Base-by-base conservation (phyloP, 2,113 vertebrate species). In the Isurus oxyrinchus region DNA sequence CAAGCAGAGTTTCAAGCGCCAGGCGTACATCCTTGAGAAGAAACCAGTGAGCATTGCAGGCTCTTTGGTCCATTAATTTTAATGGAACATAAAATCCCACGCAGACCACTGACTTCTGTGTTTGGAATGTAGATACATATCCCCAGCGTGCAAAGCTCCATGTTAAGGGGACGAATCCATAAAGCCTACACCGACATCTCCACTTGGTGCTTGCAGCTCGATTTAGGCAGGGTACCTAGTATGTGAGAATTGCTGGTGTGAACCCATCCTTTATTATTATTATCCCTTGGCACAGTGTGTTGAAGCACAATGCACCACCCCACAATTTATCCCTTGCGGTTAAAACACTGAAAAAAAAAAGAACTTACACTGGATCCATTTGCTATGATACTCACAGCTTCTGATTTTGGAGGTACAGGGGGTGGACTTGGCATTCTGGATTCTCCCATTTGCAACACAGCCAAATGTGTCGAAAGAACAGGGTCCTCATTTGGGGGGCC, bases 331-430 rank as follows among this genome's bases (percentile, higher is more conserved):
- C 27, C 67, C 4, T 72, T 55, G 66, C 67, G 76, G 40, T 61
- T 53, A 35, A 95, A 95, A 53, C 49, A 31, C 76, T 72, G 21
- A 72, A 55, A 76, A 69, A 55, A 72, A 55, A 76, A 69, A 95
- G 44, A 55, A 95, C 94, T 95, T 72, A 55, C 40, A 95, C 94
- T 72, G 55, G 67, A 95, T 72, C 94, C 67, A 23, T 69, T 95
- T 95, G 94, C 94, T 72, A 95, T 76, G 94, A 95, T 95, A 98
- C 99, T 99, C 98, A 99, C 99, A 98, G 99, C 99, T 97, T 99
- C 99, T 1, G 99, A 99, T 97, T 99, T 99, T 96, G 99, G 99
- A n/a, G 99, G 99, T 63, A 99, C 98, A 0, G 99, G 99, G 8
- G 99, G 99, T 0, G 99, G 98, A 1, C 97, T 98, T 0, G 98